Conservation (phyloP, 1,140 invertebrate species). For the Drosophila pruinosa region DNA sequence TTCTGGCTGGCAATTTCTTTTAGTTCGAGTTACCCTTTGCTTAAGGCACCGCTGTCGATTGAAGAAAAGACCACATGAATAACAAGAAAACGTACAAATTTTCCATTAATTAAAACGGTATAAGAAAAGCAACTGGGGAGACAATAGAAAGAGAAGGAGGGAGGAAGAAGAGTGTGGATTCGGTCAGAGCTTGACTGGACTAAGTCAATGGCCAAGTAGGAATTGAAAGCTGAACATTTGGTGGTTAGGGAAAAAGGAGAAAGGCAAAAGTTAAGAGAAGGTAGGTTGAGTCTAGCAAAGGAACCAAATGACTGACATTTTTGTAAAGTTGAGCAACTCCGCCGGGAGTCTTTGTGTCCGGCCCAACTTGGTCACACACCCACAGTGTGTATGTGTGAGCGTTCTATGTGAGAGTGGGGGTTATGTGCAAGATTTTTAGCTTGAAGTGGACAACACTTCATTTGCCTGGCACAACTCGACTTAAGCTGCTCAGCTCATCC, state of each 20-base stretch:
- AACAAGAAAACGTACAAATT: conserved; percentile 66
- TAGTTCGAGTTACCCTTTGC: conserved; percentile 50
- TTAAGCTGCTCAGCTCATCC: conserved; percentile 49
- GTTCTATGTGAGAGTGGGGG: neutral
- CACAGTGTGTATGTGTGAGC: neutral
- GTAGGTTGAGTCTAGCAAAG: conserved; percentile 9
- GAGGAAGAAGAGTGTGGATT: neutral
- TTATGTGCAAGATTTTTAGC: conserved; percentile 14
- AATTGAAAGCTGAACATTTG: neutral
- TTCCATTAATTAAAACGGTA: conserved; percentile 74
- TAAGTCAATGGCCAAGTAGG: conserved; percentile 30
- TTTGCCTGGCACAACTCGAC: conserved; percentile 5
- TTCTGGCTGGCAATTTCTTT: conserved; percentile 37
- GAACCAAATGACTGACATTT: conserved; percentile 51
- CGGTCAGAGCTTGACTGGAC: conserved; percentile 22
- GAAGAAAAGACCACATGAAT: conserved; percentile 59
- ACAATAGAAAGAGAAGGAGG: too few relatives aligned
- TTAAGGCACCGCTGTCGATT: conserved; percentile 32
- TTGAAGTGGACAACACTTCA: conserved; percentile 6
- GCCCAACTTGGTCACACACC: too few relatives aligned
- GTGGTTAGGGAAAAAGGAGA: neutral
- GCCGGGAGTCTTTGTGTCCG: conserved; percentile 50
- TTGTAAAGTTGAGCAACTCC: conserved; percentile 65
- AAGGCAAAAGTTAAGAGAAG: neutral
- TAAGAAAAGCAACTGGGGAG: conserved; percentile 40